A percentile compares a stretch with the other conserved stretches of the same genome.
These are phyloP conservation scores for Corynorhinus townsendii DNA, from an alignment of 2,113 vertebrate species.

Conservation along the genomic window DNA sequence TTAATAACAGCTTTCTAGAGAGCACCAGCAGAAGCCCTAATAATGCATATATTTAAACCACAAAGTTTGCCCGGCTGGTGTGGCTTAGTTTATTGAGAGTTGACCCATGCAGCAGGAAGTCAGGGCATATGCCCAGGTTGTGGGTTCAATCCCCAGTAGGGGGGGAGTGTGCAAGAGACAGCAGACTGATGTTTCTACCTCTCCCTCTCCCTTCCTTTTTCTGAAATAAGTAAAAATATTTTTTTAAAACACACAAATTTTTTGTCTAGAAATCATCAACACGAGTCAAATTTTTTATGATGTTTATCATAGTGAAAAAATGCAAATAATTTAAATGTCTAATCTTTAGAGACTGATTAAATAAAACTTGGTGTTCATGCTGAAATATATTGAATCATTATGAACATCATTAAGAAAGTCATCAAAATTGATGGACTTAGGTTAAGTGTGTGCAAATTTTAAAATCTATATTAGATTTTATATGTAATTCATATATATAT, in stretches of 20 bases:
- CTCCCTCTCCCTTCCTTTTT: too few species aligned
- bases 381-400: neutral
- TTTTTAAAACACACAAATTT: neutral
- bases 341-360: neutral
- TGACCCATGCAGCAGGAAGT: too few species aligned
- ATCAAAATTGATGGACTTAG: neutral
- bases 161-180: too few species aligned
- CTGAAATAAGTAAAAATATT: too few species aligned
- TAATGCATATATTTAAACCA: neutral
- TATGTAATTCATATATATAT: neutral
- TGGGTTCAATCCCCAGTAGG: too few species aligned
- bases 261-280: neutral
- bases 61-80: neutral
- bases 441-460: neutral
- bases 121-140: too few species aligned
- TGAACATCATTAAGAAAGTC: neutral
- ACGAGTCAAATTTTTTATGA: neutral
- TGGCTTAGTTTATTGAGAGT: too few species aligned
- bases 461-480: neutral
- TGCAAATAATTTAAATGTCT: neutral
- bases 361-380: neutral
- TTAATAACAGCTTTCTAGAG: neutral
- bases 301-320: neutral
- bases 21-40: neutral
- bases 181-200: too few species aligned